Evolutionary conservation across 35 echinoderm and acorn worm genomes (phyloP), one percentile per base, ranked within the genome.

Genomic region (Ophioderma brevispina): DNA sequence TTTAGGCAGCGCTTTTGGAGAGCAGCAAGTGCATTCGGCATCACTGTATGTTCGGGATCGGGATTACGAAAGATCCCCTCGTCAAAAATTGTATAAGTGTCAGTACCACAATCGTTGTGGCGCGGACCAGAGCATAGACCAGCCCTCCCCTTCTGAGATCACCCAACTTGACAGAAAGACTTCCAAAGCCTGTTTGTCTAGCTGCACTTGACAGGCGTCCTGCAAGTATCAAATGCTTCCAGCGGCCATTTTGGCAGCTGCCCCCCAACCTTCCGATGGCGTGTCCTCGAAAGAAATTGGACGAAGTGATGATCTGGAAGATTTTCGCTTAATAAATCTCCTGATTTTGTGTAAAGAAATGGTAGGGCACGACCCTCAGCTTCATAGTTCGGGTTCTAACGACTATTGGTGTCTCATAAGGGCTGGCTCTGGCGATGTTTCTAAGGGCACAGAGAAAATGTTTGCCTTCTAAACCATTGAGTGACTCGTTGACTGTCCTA

Each of bases 91-190:
- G 21, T 18, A 31, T 83, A 40, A 15, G 42, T 83, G 8, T 42
- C 82, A 36, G 50, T 85, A 28, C 82, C 82, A 85, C 56, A 46
- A 40, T 55, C 13, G 46, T 42, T 19, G 82, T 56, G 33, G 46
- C 46, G 0, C 43, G 82, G 34, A 85, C 50, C 1, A 55, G 82
- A 36, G 82, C 49, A 85, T 56, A 85, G n/a, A n/a, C n/a, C 36
- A 50, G 64, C 41, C 41, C 33, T 33, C 31, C 82, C 11, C 2
- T 2, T 33, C 21, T 55, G 41, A n/a, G 19, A 18, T 63, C n/a
- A 85, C 35, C 81, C 81, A 83, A 83, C 15, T 4, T 83, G 81
- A 39, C n/a, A 13, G 30, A 85, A 32, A 85, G 82, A 35, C 64
- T 13, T 18, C 31, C 0, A 15, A 85, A 18, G 1, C 46, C 49